A percentile compares a stretch with the other conserved stretches of the same genome.
Conservation (phyloP, 2,797 vertebrate species). For the Heterohyrax brucei region DNA sequence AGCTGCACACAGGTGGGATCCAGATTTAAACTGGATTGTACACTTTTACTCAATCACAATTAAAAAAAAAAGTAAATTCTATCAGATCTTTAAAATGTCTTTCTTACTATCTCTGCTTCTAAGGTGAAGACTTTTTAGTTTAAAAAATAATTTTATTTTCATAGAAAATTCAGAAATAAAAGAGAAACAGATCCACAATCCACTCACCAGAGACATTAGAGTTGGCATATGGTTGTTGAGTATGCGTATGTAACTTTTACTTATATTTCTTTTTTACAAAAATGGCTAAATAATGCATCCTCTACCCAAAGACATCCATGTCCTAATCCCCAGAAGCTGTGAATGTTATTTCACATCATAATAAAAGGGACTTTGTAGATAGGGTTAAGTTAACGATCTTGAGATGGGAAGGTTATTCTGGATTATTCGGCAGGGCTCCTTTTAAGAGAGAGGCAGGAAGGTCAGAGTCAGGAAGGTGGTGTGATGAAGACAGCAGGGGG, state of each 20-base stretch:
- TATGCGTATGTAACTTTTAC: background rate
- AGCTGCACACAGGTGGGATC: too few relatives aligned
- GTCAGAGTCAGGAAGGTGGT: background rate
- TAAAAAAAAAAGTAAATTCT: background rate
- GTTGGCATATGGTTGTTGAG: background rate
- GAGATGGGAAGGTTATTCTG: background rate
- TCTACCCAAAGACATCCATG: background rate
- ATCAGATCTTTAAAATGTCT: background rate
- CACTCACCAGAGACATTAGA: background rate
- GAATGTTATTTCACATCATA: background rate
- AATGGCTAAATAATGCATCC: background rate
- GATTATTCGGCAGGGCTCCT: background rate
- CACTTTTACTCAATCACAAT: too few relatives aligned
- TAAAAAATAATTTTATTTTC: constrained; percentile 43
- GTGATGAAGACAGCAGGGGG: background rate
- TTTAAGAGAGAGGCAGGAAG: background rate
- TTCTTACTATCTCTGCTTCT: constrained; percentile 12
- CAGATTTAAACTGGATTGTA: too few relatives aligned
- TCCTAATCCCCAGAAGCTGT: background rate
- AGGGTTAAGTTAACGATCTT: constrained; percentile 8
- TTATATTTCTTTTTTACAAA: constrained; percentile 21
- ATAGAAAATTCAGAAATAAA: constrained; percentile 63
- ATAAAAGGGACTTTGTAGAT: background rate
- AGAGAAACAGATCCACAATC: background rate
- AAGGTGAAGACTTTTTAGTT: constrained; percentile 2